Evolutionary conservation across 1,140 invertebrate genomes (phyloP).

Genomic region (Ctenoplectra terminalis): DNA sequence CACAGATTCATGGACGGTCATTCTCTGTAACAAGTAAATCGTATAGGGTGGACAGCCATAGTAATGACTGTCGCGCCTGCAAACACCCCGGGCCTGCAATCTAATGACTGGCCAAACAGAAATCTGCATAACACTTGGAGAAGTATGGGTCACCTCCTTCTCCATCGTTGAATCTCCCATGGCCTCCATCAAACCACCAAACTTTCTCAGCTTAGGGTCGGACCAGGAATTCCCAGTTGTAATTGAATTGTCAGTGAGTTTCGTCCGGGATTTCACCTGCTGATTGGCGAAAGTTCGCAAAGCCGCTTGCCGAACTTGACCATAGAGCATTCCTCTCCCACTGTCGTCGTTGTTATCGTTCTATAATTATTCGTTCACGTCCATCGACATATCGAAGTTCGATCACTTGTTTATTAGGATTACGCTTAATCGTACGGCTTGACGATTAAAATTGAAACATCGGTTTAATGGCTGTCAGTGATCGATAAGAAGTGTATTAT

Average conservation of each 20-base stretch:
- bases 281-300: slow-evolving; percentile 71
- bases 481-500: neutral
- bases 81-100: slow-evolving; percentile 56
- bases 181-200: slow-evolving; percentile 67
- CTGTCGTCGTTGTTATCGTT: slow-evolving; percentile 53
- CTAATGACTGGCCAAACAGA: slow-evolving; percentile 80
- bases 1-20: slow-evolving; percentile 26
- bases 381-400: slow-evolving; percentile 36
- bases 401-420: slow-evolving; percentile 17
- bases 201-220: slow-evolving; percentile 73
- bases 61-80: slow-evolving; percentile 57
- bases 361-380: slow-evolving; percentile 21
- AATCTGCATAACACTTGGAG: slow-evolving; percentile 82
- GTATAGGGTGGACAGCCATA: slow-evolving; percentile 25
- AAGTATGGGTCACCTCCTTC: slow-evolving; percentile 62
- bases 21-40: slow-evolving; percentile 34
- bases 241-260: slow-evolving; percentile 79
- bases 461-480: neutral
- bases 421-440: neutral
- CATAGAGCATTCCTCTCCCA: slow-evolving; percentile 42
- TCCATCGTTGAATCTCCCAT: slow-evolving; percentile 55
- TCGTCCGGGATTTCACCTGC: slow-evolving; percentile 67
- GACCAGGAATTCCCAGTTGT: slow-evolving; percentile 75
- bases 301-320: slow-evolving; percentile 67
- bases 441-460: slow-evolving; percentile 9